Evolutionary conservation across 2,113 vertebrate species (phyloP).

Genomic region (Pipra filicauda): DNA sequence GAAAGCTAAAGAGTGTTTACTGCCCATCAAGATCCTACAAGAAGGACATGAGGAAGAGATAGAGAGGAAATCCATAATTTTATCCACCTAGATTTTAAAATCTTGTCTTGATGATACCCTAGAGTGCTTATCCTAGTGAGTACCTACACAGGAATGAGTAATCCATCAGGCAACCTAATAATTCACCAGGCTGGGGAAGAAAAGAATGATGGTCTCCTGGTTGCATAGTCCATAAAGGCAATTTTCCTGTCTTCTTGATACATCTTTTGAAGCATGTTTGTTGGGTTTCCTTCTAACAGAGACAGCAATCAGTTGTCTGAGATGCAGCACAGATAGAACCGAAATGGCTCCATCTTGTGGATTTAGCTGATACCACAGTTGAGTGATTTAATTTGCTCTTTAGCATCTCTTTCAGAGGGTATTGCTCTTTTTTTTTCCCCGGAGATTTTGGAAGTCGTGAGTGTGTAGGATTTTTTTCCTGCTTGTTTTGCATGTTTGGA

Average conservation of each 20-base stretch:
- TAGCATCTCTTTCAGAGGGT: accelerated
- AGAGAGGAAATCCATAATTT: neutral
- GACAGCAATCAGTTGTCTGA: neutral
- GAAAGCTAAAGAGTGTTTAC: neutral
- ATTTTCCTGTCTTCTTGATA: neutral
- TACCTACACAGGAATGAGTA: neutral
- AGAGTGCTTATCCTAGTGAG: neutral
- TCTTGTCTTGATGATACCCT: neutral
- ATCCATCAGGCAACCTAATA: neutral
- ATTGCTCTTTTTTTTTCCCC: accelerated
- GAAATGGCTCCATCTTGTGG: neutral
- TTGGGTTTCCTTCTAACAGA: neutral
- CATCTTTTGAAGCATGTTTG: neutral
- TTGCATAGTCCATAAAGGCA: neutral
- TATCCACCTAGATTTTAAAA: neutral
- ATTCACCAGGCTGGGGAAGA: neutral
- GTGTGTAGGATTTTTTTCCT: neutral
- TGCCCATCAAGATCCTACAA: neutral
- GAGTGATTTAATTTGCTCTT: neutral
- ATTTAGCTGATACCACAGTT: neutral
- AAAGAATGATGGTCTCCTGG: neutral
- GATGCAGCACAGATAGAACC: neutral
- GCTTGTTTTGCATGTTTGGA: neutral
- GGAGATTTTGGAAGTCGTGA: neutral
- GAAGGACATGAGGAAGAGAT: neutral